Conservation (phyloP, 1,140 invertebrate species). For the Babylonia areolata region DNA sequence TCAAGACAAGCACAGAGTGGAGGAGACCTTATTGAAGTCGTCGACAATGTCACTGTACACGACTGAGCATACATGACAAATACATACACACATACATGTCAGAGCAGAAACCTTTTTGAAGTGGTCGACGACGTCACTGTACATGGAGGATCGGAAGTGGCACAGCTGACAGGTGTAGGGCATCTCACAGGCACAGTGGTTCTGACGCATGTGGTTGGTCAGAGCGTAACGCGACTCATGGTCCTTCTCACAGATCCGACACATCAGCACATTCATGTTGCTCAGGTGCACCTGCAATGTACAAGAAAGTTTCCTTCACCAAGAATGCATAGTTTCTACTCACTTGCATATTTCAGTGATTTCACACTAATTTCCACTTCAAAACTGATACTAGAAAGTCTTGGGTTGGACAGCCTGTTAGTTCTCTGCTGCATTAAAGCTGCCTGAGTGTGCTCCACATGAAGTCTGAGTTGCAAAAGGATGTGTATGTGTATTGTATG, state of each 20-base stretch:
- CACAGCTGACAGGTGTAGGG: slow-evolving; percentile 73
- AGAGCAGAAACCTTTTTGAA: slow-evolving; percentile 70
- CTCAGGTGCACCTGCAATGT: slow-evolving; percentile 70
- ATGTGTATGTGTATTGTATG: too few species aligned
- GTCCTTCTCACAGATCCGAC: slow-evolving; percentile 74
- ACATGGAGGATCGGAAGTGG: slow-evolving; percentile 72
- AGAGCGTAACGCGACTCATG: slow-evolving; percentile 59
- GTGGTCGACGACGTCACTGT: slow-evolving; percentile 74
- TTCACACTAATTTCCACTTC: too few species aligned
- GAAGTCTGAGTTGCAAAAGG: too few species aligned
- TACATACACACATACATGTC: neutral
- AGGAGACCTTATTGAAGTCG: slow-evolving; percentile 74
- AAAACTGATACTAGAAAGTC: too few species aligned
- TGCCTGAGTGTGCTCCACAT: too few species aligned
- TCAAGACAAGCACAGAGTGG: neutral
- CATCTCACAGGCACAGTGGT: slow-evolving; percentile 73
- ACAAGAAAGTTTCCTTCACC: too few species aligned
- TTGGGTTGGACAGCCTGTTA: too few species aligned
- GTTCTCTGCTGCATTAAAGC: too few species aligned
- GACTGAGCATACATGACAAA: slow-evolving; percentile 41
- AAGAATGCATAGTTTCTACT: too few species aligned
- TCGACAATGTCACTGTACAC: slow-evolving; percentile 74
- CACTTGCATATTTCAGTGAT: too few species aligned
- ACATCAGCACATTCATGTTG: slow-evolving; percentile 71
- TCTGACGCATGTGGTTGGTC: slow-evolving; percentile 66